A percentile compares a stretch with the other conserved stretches of the same genome.
These are phyloP conservation scores for Barypeithes pellucidus DNA, from an alignment of 2,888 invertebrate species.

Conservation along the genomic window DNA sequence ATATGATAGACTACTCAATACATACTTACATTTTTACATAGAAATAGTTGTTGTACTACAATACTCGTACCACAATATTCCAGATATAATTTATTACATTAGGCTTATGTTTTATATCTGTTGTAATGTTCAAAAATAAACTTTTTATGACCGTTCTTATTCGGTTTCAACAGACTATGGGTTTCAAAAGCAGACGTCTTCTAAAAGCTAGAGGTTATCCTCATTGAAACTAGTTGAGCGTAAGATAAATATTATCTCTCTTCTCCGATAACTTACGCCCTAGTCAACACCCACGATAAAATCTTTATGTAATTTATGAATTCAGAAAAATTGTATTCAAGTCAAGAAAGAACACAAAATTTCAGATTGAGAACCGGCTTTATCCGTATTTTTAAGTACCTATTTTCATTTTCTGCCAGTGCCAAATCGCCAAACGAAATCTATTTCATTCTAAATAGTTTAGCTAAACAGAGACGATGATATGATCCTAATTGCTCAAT, in stretches of 20 bases:
- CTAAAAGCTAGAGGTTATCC: constrained; percentile 13
- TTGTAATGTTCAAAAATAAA: constrained; percentile 38
- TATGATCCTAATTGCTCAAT: background rate
- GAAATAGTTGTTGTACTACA: background rate
- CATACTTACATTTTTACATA: constrained; percentile 22
- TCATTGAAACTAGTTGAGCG: no score
- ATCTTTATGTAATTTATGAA: background rate
- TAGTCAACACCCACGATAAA: constrained; percentile 12
- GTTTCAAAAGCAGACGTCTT: background rate
- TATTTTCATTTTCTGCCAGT: background rate
- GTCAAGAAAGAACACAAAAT: background rate
- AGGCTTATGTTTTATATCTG: constrained; percentile 24
- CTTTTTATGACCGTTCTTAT: constrained; percentile 29
- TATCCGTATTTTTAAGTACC: background rate
- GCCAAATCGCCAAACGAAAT: background rate
- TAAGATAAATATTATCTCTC: constrained; percentile 2
- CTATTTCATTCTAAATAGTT: background rate
- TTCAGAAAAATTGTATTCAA: background rate
- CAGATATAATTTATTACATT: constrained; percentile 9
- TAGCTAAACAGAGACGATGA: background rate
- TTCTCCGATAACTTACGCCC: constrained; percentile 2
- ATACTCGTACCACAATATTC: background rate
- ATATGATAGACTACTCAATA: background rate
- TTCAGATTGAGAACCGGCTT: background rate
- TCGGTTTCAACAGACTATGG: background rate